A percentile compares a stretch with the other conserved stretches of the same genome.
Conservation (phyloP, 1,140 invertebrate species). For the Epicauta chinensis region DNA sequence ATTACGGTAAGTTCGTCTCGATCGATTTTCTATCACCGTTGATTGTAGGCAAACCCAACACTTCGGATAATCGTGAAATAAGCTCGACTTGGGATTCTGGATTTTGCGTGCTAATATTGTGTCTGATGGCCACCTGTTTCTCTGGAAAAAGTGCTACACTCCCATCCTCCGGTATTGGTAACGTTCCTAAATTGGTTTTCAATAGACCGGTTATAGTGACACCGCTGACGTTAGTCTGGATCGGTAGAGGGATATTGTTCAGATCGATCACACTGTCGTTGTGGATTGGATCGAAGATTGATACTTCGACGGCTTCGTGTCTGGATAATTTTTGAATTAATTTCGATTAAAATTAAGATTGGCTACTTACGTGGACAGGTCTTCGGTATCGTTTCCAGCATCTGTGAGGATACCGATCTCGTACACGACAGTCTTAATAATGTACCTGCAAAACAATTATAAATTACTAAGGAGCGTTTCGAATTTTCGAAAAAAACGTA, state of each 20-base stretch:
- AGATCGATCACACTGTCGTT: conserved; percentile 46
- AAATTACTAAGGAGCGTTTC: neutral
- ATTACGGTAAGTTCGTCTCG: no score
- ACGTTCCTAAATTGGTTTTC: conserved; percentile 43
- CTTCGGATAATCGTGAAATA: conserved; percentile 15
- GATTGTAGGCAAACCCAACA: conserved; percentile 1
- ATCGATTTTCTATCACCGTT: neutral
- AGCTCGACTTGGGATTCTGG: conserved; percentile 17
- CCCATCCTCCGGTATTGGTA: conserved; percentile 6
- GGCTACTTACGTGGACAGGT: conserved; percentile 23
- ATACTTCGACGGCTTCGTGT: conserved; percentile 49
- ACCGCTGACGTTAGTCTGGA: conserved; percentile 48
- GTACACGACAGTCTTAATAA: conserved; percentile 52
- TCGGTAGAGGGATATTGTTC: conserved; percentile 47
- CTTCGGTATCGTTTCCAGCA: conserved; percentile 41
- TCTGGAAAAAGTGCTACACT: conserved; percentile 9
- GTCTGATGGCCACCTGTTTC: conserved; percentile 28
- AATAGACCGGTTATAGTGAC: conserved; percentile 48
- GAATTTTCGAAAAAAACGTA: neutral
- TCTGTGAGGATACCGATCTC: conserved; percentile 54
- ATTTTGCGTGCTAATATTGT: conserved; percentile 28
- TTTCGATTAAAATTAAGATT: neutral
- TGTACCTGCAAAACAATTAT: conserved; percentile 42
- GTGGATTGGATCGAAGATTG: conserved; percentile 47
- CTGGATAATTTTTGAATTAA: conserved; percentile 27